Evolutionary conservation across 2,797 vertebrate species (phyloP), one percentile per base, ranked within the genome.

Genomic region (Paratrypauchen microcephalus): DNA sequence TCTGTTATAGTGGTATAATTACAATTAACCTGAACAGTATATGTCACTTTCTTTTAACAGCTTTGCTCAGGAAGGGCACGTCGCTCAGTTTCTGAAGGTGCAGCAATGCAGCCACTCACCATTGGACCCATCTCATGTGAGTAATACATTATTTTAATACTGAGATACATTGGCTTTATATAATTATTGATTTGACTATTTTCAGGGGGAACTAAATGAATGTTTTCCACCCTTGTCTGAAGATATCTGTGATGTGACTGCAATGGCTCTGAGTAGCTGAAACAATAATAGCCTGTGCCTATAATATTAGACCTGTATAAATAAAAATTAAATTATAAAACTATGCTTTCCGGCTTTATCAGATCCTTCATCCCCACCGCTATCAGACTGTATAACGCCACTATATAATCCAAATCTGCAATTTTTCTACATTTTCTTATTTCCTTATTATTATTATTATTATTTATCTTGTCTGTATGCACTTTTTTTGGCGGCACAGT

Each of bases 61-160:
- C 0, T 0, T 6, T 91, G 89, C 52, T 19, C 16, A 59, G 41
- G 66, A 0, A 86, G 88, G 65, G 30, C 1, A 7, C 7, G 0
- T 2, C 86, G 82, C 39, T 87, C 83, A 0, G 56, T 79, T 45
- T 73, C 77, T 60, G 68, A 9, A 68, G 83, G 76, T 68, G 28
- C 47, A 26, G 41, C 36, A 39, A 6, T 75, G 28, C 39, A 63
- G 6, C 28, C 56, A 0, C 0, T 87, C 61, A 81, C 72, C 30
- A 26, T 83, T 69, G 88, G 89, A 69, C 89, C 89, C 30, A 81
- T 91, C 28, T 65, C n/a, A 21, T 87, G 82, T 88, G 59, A 86
- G 82, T 79, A 73, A 13, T 65, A 13, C 58, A 15, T 21, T 6
- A 16, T 4, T 62, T 16, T 64, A n/a, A 68, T 13, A 2, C 65